Evolutionary conservation across 2,888 invertebrate species (phyloP).

Genomic region (Tachystola acroxantha): DNA sequence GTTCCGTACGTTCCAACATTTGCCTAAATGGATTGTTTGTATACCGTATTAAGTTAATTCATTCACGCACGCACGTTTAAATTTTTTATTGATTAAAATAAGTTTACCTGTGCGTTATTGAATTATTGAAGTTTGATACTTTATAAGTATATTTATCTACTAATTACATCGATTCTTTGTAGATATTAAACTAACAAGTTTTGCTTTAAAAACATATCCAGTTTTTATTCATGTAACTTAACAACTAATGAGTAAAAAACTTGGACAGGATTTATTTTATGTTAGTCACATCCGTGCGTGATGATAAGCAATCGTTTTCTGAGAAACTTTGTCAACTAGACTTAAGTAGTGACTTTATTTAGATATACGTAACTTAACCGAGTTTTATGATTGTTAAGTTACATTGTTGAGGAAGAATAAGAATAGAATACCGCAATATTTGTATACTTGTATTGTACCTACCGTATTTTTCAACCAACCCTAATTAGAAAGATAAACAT

Average conservation of each 20-base stretch:
- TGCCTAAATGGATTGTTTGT: too few species aligned
- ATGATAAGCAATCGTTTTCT: conserved; percentile 38
- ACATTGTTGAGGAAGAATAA: neutral
- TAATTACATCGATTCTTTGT: too few species aligned
- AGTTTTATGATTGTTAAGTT: conserved; percentile 2
- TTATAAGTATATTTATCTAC: too few species aligned
- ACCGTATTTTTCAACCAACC: too few species aligned
- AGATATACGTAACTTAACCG: conserved; percentile 3
- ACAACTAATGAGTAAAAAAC: conserved; percentile 30
- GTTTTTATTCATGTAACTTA: conserved; percentile 2
- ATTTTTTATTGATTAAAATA: too few species aligned
- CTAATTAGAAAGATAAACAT: too few species aligned
- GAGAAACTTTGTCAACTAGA: conserved; percentile 31
- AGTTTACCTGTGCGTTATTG: too few species aligned
- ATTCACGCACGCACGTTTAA: too few species aligned
- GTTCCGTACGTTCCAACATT: too few species aligned
- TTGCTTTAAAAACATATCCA: neutral
- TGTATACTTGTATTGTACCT: neutral
- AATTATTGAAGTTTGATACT: too few species aligned
- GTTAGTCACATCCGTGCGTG: conserved; percentile 26
- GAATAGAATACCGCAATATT: conserved; percentile 6
- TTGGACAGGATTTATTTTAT: conserved; percentile 32
- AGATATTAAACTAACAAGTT: too few species aligned
- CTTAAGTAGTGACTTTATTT: conserved; percentile 6
- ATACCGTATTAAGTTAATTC: too few species aligned